These are phyloP conservation scores for Tamandua tetradactyla DNA, from an alignment of 2,797 vertebrate genomes.

Conservation along the genomic window DNA sequence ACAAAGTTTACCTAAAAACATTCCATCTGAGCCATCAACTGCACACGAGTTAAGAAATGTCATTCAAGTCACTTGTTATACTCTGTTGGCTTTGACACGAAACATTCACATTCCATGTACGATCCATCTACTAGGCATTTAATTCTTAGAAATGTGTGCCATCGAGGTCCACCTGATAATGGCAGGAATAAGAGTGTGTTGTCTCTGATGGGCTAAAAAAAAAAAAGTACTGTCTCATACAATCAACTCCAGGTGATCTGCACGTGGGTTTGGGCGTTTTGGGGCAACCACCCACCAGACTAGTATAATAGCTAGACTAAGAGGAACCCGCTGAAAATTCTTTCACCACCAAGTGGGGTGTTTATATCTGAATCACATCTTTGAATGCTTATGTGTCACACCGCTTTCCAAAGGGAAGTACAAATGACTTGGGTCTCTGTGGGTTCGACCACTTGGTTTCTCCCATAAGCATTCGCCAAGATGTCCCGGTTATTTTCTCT, in stretches of 20 bases:
- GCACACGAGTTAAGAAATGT: slow-evolving; percentile 98
- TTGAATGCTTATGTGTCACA: not conserved
- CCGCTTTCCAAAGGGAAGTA: slow-evolving; percentile 35
- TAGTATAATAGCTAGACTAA: not conserved
- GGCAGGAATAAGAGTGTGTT: slow-evolving; percentile 5
- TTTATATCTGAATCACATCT: slow-evolving; percentile 43
- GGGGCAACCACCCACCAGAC: not conserved
- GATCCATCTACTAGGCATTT: slow-evolving; percentile 83
- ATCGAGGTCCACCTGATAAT: slow-evolving; percentile 66
- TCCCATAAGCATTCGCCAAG: not conserved
- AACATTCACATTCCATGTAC: slow-evolving; percentile 91
- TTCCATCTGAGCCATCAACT: slow-evolving; percentile 97
- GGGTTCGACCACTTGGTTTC: not conserved
- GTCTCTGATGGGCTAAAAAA: slow-evolving; percentile 24
- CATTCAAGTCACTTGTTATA: slow-evolving; percentile 98
- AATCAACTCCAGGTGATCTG: not conserved
- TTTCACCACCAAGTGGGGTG: not conserved
- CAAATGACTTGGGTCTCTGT: not conserved
- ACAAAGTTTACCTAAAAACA: slow-evolving; percentile 99
- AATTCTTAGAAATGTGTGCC: slow-evolving; percentile 81
- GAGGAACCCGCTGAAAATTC: slow-evolving; percentile 11
- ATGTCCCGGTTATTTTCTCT: not conserved
- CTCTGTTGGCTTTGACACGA: slow-evolving; percentile 93
- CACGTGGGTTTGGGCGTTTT: not conserved
- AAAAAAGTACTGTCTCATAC: not conserved